Base-by-base conservation (phyloP, 2,888 invertebrate species). In the Ochropleura leucogaster region DNA sequence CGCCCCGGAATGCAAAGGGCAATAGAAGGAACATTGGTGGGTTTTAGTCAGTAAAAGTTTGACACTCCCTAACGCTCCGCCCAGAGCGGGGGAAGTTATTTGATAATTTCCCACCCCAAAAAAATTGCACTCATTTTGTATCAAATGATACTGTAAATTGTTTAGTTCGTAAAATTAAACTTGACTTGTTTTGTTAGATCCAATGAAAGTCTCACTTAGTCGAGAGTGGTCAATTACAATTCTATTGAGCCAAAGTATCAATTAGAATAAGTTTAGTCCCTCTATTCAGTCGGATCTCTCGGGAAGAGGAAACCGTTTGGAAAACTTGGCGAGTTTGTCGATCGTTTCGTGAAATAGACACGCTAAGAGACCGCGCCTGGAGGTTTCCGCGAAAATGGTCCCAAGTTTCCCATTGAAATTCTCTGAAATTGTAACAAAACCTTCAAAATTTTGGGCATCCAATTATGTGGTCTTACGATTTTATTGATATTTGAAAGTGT, bases 221-320 rank as follows among this genome's bases (percentile, higher is more conserved):
- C 40, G 7, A 65, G 46, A 64, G 0, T 55, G 65, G 69, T 81
- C 69, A 74, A 66, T 74, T 68, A 74, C 40, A 62, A 74, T 80
- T 79, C 42, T 30, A 14, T 55, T 73, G 60, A 76, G 4, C 60
- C 46, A 40, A 79, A 85, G 70, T 74, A 74, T 74, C 81, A 79
- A 85, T 84, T 77, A 77, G 53, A 80, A 75, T 74, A 82, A 82
- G 67, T 77, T 79, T n/a, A 10, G 47, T 71, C 8, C 30, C 42
- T 79, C 68, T 73, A 64, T 77, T 79, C 68, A 59, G 53, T 66
- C 16, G 71, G 30, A 57, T 59, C 69, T 77, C 78, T 59, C 44
- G 51, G 72, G 70, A 18, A 77, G 63, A 51, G 57, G 64, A 74
- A 76, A 74, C 64, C 74, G 60, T 76, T 83, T 71, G 57, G 55